A percentile compares a stretch with the other conserved stretches of the same genome.
phyloP scores from a whole-genome alignment of 2,113 vertebrate genomes.

The Corythoichthys intestinalis region DNA sequence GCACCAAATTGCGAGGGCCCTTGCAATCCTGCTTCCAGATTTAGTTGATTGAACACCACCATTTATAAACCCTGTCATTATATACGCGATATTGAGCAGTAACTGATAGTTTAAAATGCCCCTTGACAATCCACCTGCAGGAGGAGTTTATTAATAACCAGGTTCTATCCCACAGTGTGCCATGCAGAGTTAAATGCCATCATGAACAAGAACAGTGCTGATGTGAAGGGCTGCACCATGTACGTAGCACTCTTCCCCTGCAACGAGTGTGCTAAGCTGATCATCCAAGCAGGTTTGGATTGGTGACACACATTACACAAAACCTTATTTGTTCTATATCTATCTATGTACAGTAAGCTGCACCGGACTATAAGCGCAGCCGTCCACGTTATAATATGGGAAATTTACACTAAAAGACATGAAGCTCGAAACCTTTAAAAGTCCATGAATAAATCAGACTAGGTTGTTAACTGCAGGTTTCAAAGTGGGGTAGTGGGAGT shows the following conservation, averaged over 20 bases:
- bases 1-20: too few relatives aligned
- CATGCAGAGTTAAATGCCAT: slow-evolving; percentile 96
- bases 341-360: too few relatives aligned
- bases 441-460: too few relatives aligned
- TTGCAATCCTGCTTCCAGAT: too few relatives aligned
- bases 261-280: slow-evolving; percentile 97
- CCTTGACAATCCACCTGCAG: neutral
- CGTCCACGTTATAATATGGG: too few relatives aligned
- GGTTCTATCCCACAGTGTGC: slow-evolving; percentile 76
- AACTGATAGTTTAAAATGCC: neutral
- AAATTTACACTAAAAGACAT: too few relatives aligned
- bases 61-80: neutral
- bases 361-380: too few relatives aligned
- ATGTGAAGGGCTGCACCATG: slow-evolving; percentile 92
- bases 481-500: too few relatives aligned
- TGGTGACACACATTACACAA: neutral
- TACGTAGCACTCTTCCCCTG: slow-evolving; percentile 97
- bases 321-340: too few relatives aligned
- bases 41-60: too few relatives aligned
- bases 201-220: slow-evolving; percentile 96
- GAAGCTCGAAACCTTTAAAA: too few relatives aligned
- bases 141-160: neutral
- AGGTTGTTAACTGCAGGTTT: too few relatives aligned
- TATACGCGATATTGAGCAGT: neutral
- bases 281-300: slow-evolving; percentile 88